Evolutionary conservation across 2,113 vertebrate genomes (phyloP).

Genomic region (Cromileptes altivelis): DNA sequence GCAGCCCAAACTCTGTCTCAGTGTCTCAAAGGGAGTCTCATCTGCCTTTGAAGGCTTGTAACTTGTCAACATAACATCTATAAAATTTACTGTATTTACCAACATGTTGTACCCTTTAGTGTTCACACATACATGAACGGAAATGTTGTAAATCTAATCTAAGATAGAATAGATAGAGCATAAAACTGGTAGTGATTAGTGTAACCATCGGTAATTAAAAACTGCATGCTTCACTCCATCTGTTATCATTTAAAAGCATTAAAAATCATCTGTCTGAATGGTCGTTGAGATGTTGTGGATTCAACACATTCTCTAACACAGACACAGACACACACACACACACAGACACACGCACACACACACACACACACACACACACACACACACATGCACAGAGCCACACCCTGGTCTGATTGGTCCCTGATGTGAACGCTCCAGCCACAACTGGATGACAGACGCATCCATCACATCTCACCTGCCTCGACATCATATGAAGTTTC

Average conservation of each 20-base stretch:
- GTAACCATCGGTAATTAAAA: conserved; percentile 21
- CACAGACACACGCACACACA: conserved; percentile 2
- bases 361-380: conserved; percentile 30
- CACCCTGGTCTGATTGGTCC: conserved; percentile 66
- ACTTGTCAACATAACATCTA: background rate
- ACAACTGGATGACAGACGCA: conserved; percentile 50
- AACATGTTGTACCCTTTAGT: background rate
- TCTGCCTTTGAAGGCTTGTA: conserved; percentile 1
- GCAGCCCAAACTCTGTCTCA: background rate
- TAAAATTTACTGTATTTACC: background rate
- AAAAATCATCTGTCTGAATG: conserved; percentile 35
- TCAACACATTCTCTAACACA: conserved; percentile 35
- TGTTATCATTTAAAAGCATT: conserved; percentile 52
- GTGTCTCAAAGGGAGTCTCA: conserved; percentile 12
- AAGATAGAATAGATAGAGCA: background rate
- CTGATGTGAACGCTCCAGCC: conserved; percentile 55
- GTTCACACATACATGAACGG: background rate
- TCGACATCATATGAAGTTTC: conserved; percentile 32
- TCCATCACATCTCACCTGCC: conserved; percentile 51
- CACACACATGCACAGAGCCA: conserved; percentile 27
- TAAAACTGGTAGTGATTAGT: conserved; percentile 26
- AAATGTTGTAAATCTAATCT: background rate
- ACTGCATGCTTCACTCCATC: conserved; percentile 35
- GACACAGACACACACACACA: conserved; percentile 29
- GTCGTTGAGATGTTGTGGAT: conserved; percentile 40